Evolutionary conservation across 2,113 vertebrate genomes (phyloP).

Genomic region (Microcebus tavaratra): DNA sequence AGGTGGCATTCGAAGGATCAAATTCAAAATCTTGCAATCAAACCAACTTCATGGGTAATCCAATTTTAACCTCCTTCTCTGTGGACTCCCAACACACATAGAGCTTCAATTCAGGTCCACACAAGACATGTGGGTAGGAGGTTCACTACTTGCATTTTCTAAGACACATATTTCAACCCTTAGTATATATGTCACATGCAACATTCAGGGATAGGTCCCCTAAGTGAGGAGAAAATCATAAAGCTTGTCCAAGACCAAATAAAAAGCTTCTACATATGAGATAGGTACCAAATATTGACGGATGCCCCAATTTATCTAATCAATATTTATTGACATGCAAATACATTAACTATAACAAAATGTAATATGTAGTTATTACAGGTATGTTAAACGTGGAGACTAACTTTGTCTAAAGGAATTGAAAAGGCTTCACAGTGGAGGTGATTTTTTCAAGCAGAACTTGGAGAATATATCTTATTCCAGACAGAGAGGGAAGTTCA

Average conservation of each 20-base stretch:
- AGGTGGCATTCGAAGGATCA: neutral
- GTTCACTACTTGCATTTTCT: neutral
- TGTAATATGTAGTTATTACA: neutral
- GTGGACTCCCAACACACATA: neutral
- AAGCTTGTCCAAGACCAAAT: neutral
- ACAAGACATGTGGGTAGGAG: neutral
- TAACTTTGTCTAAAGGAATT: neutral
- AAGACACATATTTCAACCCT: neutral
- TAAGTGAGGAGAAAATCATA: neutral
- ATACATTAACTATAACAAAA: neutral
- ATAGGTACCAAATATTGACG: neutral
- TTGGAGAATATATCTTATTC: neutral
- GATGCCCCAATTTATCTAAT: neutral
- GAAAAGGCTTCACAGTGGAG: neutral
- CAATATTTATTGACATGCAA: neutral
- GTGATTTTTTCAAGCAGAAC: neutral
- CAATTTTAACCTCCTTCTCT: neutral
- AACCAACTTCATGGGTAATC: neutral
- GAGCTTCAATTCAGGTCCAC: neutral
- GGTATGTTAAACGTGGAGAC: neutral
- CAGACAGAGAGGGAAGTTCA: neutral
- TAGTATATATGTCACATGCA: neutral
- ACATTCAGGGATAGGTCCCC: neutral
- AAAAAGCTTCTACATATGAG: neutral
- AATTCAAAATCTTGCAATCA: neutral